Base-by-base conservation (phyloP, 1,140 invertebrate genomes). In the Cryptotermes secundus region DNA sequence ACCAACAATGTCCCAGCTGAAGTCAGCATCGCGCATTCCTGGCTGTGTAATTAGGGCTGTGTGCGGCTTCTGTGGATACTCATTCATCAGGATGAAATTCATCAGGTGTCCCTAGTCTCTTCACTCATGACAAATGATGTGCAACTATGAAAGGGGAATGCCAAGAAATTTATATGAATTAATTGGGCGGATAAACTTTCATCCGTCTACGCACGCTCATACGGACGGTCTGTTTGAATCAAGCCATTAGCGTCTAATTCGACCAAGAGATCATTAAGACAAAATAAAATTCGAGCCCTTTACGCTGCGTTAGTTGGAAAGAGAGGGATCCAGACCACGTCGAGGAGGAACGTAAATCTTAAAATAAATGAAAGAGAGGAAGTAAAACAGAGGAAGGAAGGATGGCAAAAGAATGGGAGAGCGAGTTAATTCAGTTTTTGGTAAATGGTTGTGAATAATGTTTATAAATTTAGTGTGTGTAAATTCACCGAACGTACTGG, bases 71-170 rank as follows among this genome's bases (percentile, higher is more conserved):
- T 72, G 14, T n/a, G 59, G n/a, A 31, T 31, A 26, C 59, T 49
- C 59, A 72, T 72, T 72, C 59, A 72, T 72, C 59, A 72, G 31
- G 59, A 72, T 31, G 59, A 72, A 72, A 72, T 72, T 72, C n/a
- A 72, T 72, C 59, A 72, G 2, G 26, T 72, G 59, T 72, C 59
- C 3, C 31, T 72, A 72, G 6, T n/a, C 59, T 3, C 59, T 31
- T 72, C 59, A 72, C 59, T 31, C 7, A 72, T 72, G 59, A 72
- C 26, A 31, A 72, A 72, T 72, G 59, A 72, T 72, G 59, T 72
- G 59, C 14, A 72, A 72, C 59, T 72, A 31, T n/a, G 7, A 72
- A 72, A 72, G 59, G 59, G 59, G 59, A 72, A 31, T n/a, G n/a
- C 59, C 26, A 72, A 72, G 59, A 72, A 72, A 72, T 72, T 72